Conservation (phyloP, 2,888 invertebrate genomes). For the Caenorhabditis panamensis region DNA sequence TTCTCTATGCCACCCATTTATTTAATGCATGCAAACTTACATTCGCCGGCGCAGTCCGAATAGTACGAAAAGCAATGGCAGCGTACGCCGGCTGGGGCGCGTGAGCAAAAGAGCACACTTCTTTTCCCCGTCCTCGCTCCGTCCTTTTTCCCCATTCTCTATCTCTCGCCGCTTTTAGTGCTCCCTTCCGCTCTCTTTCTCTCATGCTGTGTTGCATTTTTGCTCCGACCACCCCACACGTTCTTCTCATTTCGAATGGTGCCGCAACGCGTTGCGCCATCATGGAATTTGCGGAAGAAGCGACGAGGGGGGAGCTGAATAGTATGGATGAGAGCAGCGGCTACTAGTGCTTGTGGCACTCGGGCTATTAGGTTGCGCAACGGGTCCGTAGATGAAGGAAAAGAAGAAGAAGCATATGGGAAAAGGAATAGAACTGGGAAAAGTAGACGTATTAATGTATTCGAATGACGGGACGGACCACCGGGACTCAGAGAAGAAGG, state of each 20-base stretch:
- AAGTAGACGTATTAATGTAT: slow-evolving; percentile 46
- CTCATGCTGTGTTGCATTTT: slow-evolving; percentile 56
- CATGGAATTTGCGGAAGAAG: slow-evolving; percentile 38
- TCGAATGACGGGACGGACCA: slow-evolving; percentile 27
- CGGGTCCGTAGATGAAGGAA: slow-evolving; percentile 16
- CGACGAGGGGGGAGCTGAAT: slow-evolving; percentile 21
- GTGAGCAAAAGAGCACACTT: slow-evolving; percentile 61
- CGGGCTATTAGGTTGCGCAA: slow-evolving; percentile 56
- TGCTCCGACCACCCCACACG: slow-evolving; percentile 52
- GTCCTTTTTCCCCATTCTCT: slow-evolving; percentile 21
- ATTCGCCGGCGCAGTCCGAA: slow-evolving; percentile 53
- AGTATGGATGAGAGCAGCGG: slow-evolving; percentile 29
- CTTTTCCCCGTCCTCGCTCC: slow-evolving; percentile 16
- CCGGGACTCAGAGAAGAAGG: slow-evolving; percentile 6
- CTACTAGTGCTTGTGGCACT: slow-evolving; percentile 41
- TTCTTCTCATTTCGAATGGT: slow-evolving; percentile 61
- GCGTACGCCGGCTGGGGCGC: slow-evolving; percentile 47
- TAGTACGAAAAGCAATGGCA: slow-evolving; percentile 61
- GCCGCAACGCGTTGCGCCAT: slow-evolving; percentile 54
- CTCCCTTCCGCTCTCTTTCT: slow-evolving; percentile 6
- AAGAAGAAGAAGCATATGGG: slow-evolving; percentile 37
- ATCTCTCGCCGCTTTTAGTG: slow-evolving; percentile 10
- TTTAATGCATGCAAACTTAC: slow-evolving; percentile 62
- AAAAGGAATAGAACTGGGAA: slow-evolving; percentile 17
- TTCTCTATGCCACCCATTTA: slow-evolving; percentile 52